These are phyloP conservation scores for Amphiura filiformis DNA, from an alignment of 35 echinoderm and acorn worm species.

Conservation along the genomic window DNA sequence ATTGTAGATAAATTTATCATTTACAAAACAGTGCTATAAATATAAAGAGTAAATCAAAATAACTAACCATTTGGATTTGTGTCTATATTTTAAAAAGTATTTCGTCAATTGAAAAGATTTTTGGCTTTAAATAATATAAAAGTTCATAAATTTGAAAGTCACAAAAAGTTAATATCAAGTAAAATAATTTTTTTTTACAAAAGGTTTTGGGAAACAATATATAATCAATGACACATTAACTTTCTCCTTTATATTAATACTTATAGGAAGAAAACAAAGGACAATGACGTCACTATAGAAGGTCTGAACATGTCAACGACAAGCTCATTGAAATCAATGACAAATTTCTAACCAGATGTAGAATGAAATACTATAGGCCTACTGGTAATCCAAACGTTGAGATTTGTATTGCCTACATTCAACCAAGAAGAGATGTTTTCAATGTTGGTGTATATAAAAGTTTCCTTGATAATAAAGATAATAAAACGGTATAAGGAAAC, in stretches of 20 bases:
- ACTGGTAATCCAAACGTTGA: too few relatives aligned
- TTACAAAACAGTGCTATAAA: too few relatives aligned
- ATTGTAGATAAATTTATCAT: neutral
- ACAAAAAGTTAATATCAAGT: neutral
- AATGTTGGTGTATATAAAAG: too few relatives aligned
- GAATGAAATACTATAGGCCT: too few relatives aligned
- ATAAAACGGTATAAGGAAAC: too few relatives aligned
- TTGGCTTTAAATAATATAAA: neutral
- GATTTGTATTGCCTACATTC: too few relatives aligned
- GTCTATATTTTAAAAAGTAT: neutral
- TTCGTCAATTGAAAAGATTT: too few relatives aligned
- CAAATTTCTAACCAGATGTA: too few relatives aligned
- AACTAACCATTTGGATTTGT: neutral
- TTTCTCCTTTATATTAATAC: neutral
- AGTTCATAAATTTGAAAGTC: neutral
- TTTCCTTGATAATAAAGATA: too few relatives aligned
- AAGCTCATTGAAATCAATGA: neutral
- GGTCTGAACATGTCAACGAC: neutral
- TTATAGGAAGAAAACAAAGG: neutral
- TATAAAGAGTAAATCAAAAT: too few relatives aligned
- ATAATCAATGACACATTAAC: too few relatives aligned
- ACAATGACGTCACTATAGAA: neutral
- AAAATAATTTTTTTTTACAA: neutral
- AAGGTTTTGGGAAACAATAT: neutral
- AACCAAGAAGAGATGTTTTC: too few relatives aligned